Evolutionary conservation across 2,113 vertebrate genomes (phyloP), one percentile per base, ranked within the genome.

Genomic region (Sinocyclocheilus maitianheensis): DNA sequence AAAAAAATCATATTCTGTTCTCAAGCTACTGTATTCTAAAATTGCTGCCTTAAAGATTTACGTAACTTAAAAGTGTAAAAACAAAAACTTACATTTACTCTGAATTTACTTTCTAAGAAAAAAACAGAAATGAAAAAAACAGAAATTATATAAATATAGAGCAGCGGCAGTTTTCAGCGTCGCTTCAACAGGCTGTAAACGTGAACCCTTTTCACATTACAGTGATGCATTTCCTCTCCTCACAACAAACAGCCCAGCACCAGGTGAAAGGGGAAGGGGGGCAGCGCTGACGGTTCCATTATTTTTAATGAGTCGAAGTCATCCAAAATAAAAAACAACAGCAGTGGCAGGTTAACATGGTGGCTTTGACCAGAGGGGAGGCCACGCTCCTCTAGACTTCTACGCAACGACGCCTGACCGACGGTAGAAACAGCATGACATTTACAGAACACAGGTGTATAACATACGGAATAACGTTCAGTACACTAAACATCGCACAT

Each of bases 231-330:
- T 37, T 60, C 77, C 77, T 85, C 30, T 71, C 83, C 80, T 79
- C 84, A 46, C 83, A 84, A 55, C 85, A 81, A 48, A 65, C 77
- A 74, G 86, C 22, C 89, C 90, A 92, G 87, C 82, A 48, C 20
- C 65, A 81, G 84, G 51, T 81, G 77, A 48, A 60, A 4, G 48
- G 30, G 1, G 11, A 4, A 20, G 20, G 0, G 10, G 13, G 74
- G 14, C 5, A 48, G 71, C 43, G 24, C 79, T 92, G 92, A 93
- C 92, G 91, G 89, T 90, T 90, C 91, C 91, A 94, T 94, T 92
- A 92, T 90, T 90, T 92, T 88, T 94, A 94, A 94, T 94, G 92
- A 94, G 91, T 88, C 91, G 87, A 86, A 90, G 89, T 88, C 53
- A 53, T 90, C 89, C 89, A 89, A 87, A 86, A 81, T 43, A 71